Percentiles rank a stretch among this genome's conserved stretches.
Evolutionary conservation across 92 coral and sea anemone species (phyloP).

Genomic region (Metridium senile): DNA sequence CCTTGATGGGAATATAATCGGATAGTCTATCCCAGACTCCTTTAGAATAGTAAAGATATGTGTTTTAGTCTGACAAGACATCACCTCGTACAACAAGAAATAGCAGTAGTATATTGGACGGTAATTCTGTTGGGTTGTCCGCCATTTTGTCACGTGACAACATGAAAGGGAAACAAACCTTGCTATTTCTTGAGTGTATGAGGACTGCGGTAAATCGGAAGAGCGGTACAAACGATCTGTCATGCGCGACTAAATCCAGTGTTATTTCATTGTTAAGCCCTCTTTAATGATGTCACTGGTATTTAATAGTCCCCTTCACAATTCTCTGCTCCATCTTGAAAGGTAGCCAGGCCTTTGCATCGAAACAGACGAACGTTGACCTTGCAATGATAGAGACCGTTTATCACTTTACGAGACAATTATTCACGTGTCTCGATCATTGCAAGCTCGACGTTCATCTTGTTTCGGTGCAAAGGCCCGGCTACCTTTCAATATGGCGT

Average conservation of each 20-base stretch:
- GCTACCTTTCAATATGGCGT: too few relatives aligned
- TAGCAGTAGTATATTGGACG: neutral
- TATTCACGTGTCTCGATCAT: too few relatives aligned
- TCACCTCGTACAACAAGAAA: neutral
- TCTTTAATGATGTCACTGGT: too few relatives aligned
- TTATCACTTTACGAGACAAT: too few relatives aligned
- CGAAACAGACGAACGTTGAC: too few relatives aligned
- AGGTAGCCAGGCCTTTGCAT: too few relatives aligned
- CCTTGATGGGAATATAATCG: neutral
- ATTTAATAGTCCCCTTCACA: too few relatives aligned
- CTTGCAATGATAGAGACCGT: too few relatives aligned
- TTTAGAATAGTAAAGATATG: neutral
- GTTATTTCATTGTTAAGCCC: too few relatives aligned
- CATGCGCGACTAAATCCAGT: neutral
- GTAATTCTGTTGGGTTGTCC: neutral
- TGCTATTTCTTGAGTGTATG: constrained; percentile 1
- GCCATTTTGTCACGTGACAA: constrained; percentile 1
- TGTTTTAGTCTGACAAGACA: neutral
- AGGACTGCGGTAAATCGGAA: neutral
- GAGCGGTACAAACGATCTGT: neutral
- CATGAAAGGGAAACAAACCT: neutral
- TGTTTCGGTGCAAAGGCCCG: too few relatives aligned
- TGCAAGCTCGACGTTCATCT: too few relatives aligned
- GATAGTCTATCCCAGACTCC: neutral
- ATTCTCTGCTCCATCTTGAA: too few relatives aligned